Evolutionary conservation across 1,140 invertebrate species (phyloP).

Genomic region (Ooceraea biroi): DNA sequence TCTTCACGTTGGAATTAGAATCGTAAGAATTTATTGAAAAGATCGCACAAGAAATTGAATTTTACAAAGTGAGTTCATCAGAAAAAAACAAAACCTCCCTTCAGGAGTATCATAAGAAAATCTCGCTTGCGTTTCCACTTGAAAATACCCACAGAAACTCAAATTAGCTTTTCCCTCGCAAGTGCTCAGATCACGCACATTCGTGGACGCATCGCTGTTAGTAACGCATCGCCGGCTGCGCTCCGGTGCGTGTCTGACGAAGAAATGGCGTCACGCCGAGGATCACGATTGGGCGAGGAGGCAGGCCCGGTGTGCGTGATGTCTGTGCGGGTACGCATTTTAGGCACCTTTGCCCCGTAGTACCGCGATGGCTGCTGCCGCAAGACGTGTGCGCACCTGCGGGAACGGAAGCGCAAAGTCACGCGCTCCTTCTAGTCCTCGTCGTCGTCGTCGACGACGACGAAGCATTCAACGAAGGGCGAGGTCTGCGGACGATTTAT

Average conservation of each 20-base stretch:
- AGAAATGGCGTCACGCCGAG: conserved; percentile 73
- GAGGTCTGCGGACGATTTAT: conserved; percentile 65
- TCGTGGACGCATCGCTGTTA: not conserved
- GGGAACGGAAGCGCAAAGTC: conserved; percentile 63
- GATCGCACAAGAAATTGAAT: too few relatives aligned
- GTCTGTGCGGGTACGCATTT: conserved; percentile 58
- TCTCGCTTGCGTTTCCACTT: too few relatives aligned
- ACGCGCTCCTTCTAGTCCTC: conserved; percentile 48
- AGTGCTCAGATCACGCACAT: not conserved
- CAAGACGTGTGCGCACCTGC: conserved; percentile 64
- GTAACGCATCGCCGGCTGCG: conserved; percentile 11
- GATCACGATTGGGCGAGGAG: conserved; percentile 72
- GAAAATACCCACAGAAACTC: too few relatives aligned
- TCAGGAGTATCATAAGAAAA: too few relatives aligned
- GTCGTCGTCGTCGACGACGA: conserved; percentile 64
- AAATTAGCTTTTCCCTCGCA: not conserved
- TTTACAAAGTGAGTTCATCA: too few relatives aligned
- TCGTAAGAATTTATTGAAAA: too few relatives aligned
- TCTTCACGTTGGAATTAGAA: too few relatives aligned
- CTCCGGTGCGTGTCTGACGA: conserved; percentile 4
- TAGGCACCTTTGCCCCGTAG: conserved; percentile 64
- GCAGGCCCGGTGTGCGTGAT: conserved; percentile 68
- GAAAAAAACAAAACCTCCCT: too few relatives aligned
- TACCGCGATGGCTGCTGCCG: conserved; percentile 59
- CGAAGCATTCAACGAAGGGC: conserved; percentile 3